Conservation (phyloP, 2,888 invertebrate species). For the Synergus gifuensis region DNA sequence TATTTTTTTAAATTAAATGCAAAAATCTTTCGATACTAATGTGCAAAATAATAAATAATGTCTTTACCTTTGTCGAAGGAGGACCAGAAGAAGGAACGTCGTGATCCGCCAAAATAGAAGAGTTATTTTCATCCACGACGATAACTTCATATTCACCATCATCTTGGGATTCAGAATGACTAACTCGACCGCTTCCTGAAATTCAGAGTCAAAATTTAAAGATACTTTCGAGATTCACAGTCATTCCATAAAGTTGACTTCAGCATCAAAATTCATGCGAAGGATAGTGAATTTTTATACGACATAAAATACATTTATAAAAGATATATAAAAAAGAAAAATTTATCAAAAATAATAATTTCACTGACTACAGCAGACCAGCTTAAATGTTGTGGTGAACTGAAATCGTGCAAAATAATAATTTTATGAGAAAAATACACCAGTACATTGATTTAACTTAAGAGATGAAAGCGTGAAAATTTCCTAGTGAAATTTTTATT, state of each 20-base stretch:
- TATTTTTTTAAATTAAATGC: neutral
- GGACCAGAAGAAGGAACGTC: slow-evolving; percentile 87
- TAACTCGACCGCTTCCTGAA: slow-evolving; percentile 75
- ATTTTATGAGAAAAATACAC: neutral
- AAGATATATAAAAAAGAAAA: neutral
- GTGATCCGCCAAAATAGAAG: slow-evolving; percentile 88
- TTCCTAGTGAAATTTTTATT: too few relatives aligned
- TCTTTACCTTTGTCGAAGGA: slow-evolving; percentile 89
- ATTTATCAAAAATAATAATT: neutral
- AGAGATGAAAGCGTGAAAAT: too few relatives aligned
- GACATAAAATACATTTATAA: neutral
- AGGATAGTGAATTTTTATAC: slow-evolving; percentile 44
- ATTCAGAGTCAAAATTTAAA: slow-evolving; percentile 40
- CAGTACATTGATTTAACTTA: neutral
- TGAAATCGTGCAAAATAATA: slow-evolving; percentile 32
- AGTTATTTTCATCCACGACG: slow-evolving; percentile 93
- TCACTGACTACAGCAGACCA: neutral
- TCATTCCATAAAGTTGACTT: slow-evolving; percentile 49
- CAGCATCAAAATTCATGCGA: slow-evolving; percentile 57
- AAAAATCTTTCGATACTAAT: neutral
- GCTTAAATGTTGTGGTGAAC: neutral
- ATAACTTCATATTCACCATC: slow-evolving; percentile 94
- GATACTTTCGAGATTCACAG: neutral
- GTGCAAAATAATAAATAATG: slow-evolving; percentile 23
- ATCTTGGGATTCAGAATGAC: slow-evolving; percentile 80